Evolutionary conservation across 2,888 invertebrate genomes (phyloP), one percentile per base, ranked within the genome.

Genomic region (Mylabris sibirica): DNA sequence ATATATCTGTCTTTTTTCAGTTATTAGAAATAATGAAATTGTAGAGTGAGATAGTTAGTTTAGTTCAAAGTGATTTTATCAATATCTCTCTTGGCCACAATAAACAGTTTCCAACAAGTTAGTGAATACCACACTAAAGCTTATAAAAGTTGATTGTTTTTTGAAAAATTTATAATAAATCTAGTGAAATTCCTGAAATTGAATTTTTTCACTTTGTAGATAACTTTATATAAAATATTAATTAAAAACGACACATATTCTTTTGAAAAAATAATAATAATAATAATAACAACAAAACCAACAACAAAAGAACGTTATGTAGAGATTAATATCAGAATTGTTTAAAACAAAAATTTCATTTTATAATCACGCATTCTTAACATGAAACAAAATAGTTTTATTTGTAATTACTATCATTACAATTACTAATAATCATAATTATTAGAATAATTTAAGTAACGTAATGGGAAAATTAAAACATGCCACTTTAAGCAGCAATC

Each of bases 161-260:
- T 30, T n/a, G n/a, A 1, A 30, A 30, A 30, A 30, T 30, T 30
- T 8, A 30, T 1, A 30, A 30, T n/a, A n/a, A n/a, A n/a, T n/a
- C n/a, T n/a, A n/a, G n/a, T 3, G 3, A 30, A 30, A 30, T 30
- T 30, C 24, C n/a, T 20, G 6, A 59, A 59, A 59, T 59, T n/a
- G 24, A 14, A 14, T 20, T 14, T 59, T 57, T 14, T 30, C 9
- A 38, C 66, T 68, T 61, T 49, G 59, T 64, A n/a, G 38, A 70
- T 73, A 74, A 77, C 73, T 77, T 77, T 2, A 49, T 20, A 17
- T 49, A 17, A 20, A 20, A 9, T 17, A 20, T 49, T 49, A 20
- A 49, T 49, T 49, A 49, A 5, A 20, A 49, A 49, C 49, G 17
- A 49, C 49, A 20, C 20, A 20, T 20, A 20, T 3, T 14, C 41